These are phyloP conservation scores for Mesembrinibis cayennensis DNA, from an alignment of 2,113 vertebrate genomes.

Conservation along the genomic window DNA sequence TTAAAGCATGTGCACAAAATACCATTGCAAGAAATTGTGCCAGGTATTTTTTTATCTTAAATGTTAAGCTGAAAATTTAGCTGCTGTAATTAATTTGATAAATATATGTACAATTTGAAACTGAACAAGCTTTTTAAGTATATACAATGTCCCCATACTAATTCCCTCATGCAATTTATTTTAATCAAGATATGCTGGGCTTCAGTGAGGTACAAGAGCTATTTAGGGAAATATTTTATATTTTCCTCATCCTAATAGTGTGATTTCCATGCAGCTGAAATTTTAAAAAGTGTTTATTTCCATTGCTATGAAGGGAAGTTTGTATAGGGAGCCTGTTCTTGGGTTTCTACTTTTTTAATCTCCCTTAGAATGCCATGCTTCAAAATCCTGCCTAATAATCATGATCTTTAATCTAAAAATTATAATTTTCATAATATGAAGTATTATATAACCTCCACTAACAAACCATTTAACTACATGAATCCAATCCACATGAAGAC, in stretches of 20 bases:
- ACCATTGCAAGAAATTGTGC: background rate
- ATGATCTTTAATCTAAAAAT: background rate
- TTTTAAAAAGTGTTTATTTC: background rate
- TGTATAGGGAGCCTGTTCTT: background rate
- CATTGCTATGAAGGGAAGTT: constrained; percentile 13
- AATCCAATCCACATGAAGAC: background rate
- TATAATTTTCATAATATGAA: background rate
- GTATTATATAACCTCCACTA: background rate
- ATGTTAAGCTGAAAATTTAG: background rate
- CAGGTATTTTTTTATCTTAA: background rate
- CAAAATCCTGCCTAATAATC: background rate
- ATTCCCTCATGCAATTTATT: constrained; percentile 25
- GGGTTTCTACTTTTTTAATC: background rate
- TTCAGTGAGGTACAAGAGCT: background rate
- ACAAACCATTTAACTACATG: background rate
- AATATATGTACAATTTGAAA: background rate
- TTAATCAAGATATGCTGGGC: background rate
- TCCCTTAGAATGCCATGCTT: background rate
- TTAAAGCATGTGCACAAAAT: background rate
- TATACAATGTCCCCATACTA: background rate
- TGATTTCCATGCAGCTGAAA: constrained; percentile 16
- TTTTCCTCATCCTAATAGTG: background rate
- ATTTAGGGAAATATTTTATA: constrained; percentile 6
- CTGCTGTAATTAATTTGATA: background rate
- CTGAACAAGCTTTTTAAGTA: background rate